These are phyloP conservation scores for Momotus momota DNA, from an alignment of 2,797 vertebrate species.

Conservation along the genomic window DNA sequence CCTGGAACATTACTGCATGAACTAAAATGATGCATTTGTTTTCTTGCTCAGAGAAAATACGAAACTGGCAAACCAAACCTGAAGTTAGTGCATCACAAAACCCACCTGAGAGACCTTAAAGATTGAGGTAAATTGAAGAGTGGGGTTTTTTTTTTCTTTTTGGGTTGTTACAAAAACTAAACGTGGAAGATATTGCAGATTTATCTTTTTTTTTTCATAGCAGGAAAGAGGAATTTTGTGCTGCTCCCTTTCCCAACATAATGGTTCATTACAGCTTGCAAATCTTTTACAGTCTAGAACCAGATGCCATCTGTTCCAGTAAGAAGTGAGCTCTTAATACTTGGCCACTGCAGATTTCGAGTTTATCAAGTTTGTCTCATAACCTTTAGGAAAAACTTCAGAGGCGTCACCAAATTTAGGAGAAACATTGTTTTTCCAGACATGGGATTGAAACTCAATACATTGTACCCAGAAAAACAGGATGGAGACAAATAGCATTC, in stretches of 20 bases:
- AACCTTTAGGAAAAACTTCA: background rate
- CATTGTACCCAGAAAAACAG: conserved; percentile 43
- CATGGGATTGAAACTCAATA: conserved; percentile 43
- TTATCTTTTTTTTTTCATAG: background rate
- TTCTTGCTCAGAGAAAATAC: background rate
- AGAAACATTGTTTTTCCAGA: conserved; percentile 56
- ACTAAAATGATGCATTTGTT: background rate
- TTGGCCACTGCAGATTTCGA: background rate
- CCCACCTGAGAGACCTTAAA: background rate
- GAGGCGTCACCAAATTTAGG: background rate
- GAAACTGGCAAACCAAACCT: background rate
- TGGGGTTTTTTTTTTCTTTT: background rate
- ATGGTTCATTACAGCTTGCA: background rate
- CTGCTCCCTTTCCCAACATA: background rate
- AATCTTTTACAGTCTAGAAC: background rate
- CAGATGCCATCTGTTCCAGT: background rate
- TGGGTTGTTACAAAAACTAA: background rate
- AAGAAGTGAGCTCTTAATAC: background rate
- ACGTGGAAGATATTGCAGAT: background rate
- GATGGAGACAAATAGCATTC: conserved; percentile 27
- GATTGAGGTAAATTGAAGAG: background rate
- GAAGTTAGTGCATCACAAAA: conserved; percentile 10
- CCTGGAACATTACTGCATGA: conserved; percentile 2
- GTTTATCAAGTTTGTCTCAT: conserved; percentile 34
- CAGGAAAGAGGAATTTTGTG: background rate